A percentile compares a stretch with the other conserved stretches of the same genome.
Conservation (phyloP, 2,888 invertebrate species). For the Resseliella maxima region DNA sequence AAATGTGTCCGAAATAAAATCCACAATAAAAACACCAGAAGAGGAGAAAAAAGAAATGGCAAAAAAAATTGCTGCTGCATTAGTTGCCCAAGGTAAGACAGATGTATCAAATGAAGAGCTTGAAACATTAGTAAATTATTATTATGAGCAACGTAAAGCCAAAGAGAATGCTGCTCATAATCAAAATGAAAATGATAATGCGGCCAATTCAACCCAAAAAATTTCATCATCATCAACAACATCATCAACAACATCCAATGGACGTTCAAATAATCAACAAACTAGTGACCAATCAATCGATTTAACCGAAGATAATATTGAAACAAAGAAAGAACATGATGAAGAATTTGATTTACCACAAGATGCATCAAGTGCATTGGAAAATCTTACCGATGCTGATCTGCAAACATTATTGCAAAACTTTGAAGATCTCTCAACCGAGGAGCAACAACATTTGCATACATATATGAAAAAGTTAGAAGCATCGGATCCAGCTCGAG, state of each 20-base stretch:
- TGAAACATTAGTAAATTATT: conserved; percentile 82
- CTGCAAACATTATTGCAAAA: conserved; percentile 83
- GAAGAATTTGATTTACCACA: conserved; percentile 59
- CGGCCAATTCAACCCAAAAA: not conserved
- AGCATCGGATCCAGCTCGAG: conserved; percentile 79
- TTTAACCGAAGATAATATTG: not conserved
- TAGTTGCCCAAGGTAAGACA: conserved; percentile 82
- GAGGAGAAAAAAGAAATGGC: conserved; percentile 81
- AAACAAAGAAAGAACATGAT: conserved; percentile 47
- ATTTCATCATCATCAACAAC: too few relatives aligned
- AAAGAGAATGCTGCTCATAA: conserved; percentile 62
- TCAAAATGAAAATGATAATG: not conserved
- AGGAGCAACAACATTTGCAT: conserved; percentile 86
- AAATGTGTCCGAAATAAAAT: conserved; percentile 61
- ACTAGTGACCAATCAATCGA: not conserved
- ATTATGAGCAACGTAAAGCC: conserved; percentile 76
- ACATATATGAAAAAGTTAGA: conserved; percentile 85
- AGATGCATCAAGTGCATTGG: conserved; percentile 71
- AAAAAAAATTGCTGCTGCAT: conserved; percentile 81
- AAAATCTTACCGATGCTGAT: conserved; percentile 82
- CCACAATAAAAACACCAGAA: conserved; percentile 65
- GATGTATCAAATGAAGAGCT: conserved; percentile 83
- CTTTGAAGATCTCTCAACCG: conserved; percentile 81
- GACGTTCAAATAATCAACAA: not conserved
- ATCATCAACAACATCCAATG: not conserved